Base-by-base conservation (phyloP, 23 tunicate genomes). In the Styela plicata region DNA sequence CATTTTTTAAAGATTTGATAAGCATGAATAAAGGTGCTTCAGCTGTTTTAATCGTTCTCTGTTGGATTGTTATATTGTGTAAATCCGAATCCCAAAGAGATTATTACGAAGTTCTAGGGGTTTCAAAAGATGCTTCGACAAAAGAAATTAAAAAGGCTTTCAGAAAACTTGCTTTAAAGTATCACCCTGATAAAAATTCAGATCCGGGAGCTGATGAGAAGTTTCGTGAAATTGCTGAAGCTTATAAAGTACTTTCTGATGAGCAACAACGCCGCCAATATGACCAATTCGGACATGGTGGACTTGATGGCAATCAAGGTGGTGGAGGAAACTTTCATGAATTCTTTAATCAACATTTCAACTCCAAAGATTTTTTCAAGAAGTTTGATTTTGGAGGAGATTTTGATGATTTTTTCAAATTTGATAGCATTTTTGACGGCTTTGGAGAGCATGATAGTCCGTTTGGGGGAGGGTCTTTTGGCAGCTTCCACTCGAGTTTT, bases 151-250 rank as follows among this genome's bases (percentile, higher is more conserved):
- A 94, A 80, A 84, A 82, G 1, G 99, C 99, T 36, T 94, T 94
- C 73, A 67, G 89, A 28, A 94, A 89, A 73, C 83, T 94, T 1
- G 99, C 99, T 10, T 52, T 94, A 69, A 83, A 85, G 74, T 94
- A 94, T 69, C 99, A 94, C 63, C 99, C 99, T n/a, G 99, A 94
- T 68, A 94, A 89, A 94, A 94, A 94, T 57, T 81, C 80, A 52
- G 89, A 87, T 0, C 85, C 85, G 5, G 88, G 34, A 35, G 99
- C 99, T 10, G 95, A 86, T 66, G 99, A 82, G 83, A 94, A 89
- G 44, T 94, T 94, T 79, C 83, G 99, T 34, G 86, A 94, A 33
- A 94, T 94, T 78, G 99, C 99, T 0, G 99, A 94, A 79, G 97
- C 97, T 17, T 91, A 91, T 71, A 82, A 86, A 34, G 97, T 91